Evolutionary conservation across 2,113 vertebrate genomes (phyloP), one percentile per base, ranked within the genome.

Genomic region (Corvus moneduloides): DNA sequence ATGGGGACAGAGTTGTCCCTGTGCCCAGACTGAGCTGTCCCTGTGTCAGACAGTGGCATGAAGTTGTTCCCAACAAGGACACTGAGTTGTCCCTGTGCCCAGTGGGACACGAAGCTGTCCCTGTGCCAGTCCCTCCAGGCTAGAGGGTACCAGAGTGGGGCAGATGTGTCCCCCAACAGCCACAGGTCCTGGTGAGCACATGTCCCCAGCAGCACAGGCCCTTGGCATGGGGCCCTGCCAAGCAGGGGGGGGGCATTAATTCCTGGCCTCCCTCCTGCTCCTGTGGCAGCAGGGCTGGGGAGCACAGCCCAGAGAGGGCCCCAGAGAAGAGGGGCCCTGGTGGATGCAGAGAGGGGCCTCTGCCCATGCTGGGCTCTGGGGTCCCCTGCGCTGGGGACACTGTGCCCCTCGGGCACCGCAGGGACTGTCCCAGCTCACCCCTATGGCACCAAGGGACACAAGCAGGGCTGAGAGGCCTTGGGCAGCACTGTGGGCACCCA

Each of bases 321-420:
- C 17, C 37, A 15, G 93, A 92, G 71, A 94, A 95, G 75, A 91
- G 93, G 64, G 22, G 83, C 82, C 92, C 84, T 35, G 22, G 14
- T 52, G 78, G 93, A 55, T 43, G 2, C 92, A 89, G 85, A 9
- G 51, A 51, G 69, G 84, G 88, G 84, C 83, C 94, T 95, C 82
- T 52, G 79, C 72, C 84, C 90, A n/a, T 35, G 7, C 62, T 28
- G 1, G 5, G 21, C 6, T 5, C 5, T 19, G 35, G 37, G 22
- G 35, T 51, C 32, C 43, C 39, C 35, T 27, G 58, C 32, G 16
- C 22, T 63, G 78, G 69, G 49, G 44, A 64, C 39, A 59, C 24
- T 4, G 15, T 7, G 24, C 27, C 37, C 52, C 33, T 43, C 0
- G 0, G 48, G 21, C 35, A 33, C 30, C 22, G 33, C 3, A 17